Evolutionary conservation across 2,113 vertebrate species (phyloP), one percentile per base, ranked within the genome.

Genomic region (Entomyzon cyanotis): DNA sequence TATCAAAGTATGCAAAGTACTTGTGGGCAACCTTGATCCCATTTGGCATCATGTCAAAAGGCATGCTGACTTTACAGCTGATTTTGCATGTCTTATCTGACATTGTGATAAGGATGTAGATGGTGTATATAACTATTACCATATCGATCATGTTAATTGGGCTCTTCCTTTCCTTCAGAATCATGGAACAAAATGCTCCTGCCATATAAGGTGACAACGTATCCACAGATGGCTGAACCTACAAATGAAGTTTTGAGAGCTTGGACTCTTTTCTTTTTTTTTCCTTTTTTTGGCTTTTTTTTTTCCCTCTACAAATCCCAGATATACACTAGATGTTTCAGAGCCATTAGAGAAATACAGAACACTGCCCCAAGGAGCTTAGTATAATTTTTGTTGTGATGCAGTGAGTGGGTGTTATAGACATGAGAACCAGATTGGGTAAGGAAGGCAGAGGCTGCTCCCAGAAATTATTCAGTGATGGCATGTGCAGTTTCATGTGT

Each of bases 391-490:
- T 76, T 85, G 18, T 71, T 81, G 69, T 35, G 52, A 37, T 79
- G 49, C 37, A 59, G 55, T 35, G 46, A 50, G 67, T 90, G 47
- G 78, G 50, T 55, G 37, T 78, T 88, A 46, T 31, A 92, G 55
- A 60, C 20, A 30, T 55, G 63, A 80, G 47, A 42, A 77, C 71
- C 70, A 94, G 67, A 79, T 84, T 37, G 49, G 44, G 41, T 93
- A 81, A 93, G 52, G 63, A 90, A 88, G 58, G 30, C 39, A 82
- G 85, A 91, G 50, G 50, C 63, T 89, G 59, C 46, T 87, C 46
- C 35, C 13, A 84, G 63, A 88, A 90, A 67, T 86, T 59, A 58
- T 23, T 69, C 46, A 39, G 11, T 53, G 18, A 11, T 89, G 33
- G n/a, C 73, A 37, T 53, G 44, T 39, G n/a, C 35, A 3, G 1